Evolutionary conservation across 37 sponge, comb jelly and placozoan genomes (phyloP).

Genomic region (Bolinopsis microptera): DNA sequence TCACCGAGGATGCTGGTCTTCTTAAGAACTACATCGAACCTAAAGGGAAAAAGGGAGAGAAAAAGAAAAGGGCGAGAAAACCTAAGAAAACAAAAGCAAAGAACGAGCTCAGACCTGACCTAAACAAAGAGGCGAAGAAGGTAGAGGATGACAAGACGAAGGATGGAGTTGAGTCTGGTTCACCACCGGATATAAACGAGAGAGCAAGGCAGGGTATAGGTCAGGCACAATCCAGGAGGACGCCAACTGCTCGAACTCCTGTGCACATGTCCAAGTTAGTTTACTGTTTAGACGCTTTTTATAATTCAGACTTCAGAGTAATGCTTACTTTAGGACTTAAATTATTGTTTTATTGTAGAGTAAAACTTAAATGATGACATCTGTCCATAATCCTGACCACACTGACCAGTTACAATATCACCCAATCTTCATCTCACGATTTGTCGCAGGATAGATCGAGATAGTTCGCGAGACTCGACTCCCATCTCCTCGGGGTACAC

Average conservation of each 20-base stretch:
- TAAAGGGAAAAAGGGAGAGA: neutral
- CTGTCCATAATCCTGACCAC: too few relatives aligned
- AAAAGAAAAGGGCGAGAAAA: neutral
- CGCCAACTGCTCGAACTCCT: slow-evolving; percentile 29
- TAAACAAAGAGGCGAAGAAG: neutral
- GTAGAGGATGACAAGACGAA: neutral
- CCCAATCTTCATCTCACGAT: too few relatives aligned
- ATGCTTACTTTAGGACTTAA: too few relatives aligned
- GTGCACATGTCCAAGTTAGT: neutral
- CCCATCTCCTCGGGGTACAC: neutral
- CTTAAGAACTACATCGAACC: slow-evolving; percentile 54
- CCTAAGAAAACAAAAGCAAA: neutral
- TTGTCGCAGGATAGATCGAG: slow-evolving; percentile 56
- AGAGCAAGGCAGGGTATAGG: neutral
- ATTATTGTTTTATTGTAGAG: too few relatives aligned
- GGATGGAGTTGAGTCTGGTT: neutral
- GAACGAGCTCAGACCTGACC: slow-evolving; percentile 1
- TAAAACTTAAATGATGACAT: too few relatives aligned
- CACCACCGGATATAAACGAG: neutral
- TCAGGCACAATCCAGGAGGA: neutral
- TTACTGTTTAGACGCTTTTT: neutral
- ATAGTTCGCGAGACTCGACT: slow-evolving; percentile 11
- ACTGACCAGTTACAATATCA: too few relatives aligned
- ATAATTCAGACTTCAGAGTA: too few relatives aligned
- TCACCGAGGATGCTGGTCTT: slow-evolving; percentile 18